Evolutionary conservation across 2,888 invertebrate genomes (phyloP).

Genomic region (Megastigmus dorsalis): DNA sequence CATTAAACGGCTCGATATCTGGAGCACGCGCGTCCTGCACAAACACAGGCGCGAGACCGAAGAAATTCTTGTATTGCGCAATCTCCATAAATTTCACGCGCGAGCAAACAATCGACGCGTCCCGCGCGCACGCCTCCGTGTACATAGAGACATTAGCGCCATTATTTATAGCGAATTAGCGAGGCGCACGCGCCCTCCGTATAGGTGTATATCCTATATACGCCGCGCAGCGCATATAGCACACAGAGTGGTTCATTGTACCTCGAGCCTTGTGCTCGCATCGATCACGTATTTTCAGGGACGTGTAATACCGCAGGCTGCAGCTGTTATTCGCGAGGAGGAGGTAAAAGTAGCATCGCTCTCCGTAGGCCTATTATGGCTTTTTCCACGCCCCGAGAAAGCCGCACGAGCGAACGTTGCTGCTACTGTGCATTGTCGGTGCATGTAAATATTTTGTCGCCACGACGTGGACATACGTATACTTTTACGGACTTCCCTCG

Average conservation of each 20-base stretch:
- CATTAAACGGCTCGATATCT: too few species aligned
- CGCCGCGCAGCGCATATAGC: too few species aligned
- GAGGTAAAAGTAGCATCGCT: background rate
- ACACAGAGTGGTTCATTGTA: constrained; percentile 35
- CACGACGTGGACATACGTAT: background rate
- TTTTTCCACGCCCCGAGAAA: constrained; percentile 9
- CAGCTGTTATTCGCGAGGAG: constrained; percentile 5
- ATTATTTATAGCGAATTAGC: constrained; percentile 20
- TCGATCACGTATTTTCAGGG: constrained; percentile 29
- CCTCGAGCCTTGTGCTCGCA: background rate
- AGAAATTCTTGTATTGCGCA: constrained; percentile 16
- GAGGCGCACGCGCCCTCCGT: background rate
- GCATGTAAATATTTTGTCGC: constrained; percentile 12
- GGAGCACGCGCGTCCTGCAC: background rate
- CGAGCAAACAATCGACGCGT: constrained; percentile 22
- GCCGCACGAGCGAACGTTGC: background rate
- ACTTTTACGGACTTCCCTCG: too few species aligned
- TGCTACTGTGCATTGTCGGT: too few species aligned
- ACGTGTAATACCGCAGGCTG: background rate
- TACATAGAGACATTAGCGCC: constrained; percentile 32
- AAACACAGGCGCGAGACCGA: background rate
- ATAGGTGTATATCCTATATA: background rate
- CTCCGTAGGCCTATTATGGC: background rate
- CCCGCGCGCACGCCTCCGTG: background rate
- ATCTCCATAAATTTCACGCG: constrained; percentile 45